Evolutionary conservation across 2,113 vertebrate genomes (phyloP).

Genomic region (Tilapia sparmanii): DNA sequence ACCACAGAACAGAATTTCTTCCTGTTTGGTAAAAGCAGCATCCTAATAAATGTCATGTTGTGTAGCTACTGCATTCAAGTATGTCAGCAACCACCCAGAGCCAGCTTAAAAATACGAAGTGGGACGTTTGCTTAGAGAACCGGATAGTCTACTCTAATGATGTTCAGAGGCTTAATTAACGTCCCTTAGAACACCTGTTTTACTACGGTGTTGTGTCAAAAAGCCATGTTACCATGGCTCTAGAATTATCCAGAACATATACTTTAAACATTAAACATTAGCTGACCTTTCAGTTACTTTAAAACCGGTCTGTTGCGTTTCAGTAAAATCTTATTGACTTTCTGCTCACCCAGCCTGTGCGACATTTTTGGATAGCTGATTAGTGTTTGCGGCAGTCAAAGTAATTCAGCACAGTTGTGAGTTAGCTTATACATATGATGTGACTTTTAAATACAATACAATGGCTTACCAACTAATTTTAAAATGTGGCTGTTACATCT

Average conservation of each 20-base stretch:
- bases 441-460: not conserved
- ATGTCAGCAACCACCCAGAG: not conserved
- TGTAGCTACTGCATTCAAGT: rapidly evolving
- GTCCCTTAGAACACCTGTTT: not conserved
- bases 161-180: not conserved
- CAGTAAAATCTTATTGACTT: not conserved
- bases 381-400: not conserved
- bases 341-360: not conserved
- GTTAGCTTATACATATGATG: not conserved
- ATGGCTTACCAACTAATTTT: not conserved
- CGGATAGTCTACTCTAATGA: not conserved
- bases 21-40: slow-evolving; percentile 35
- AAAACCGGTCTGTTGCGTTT: not conserved
- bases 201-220: not conserved
- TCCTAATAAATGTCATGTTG: not conserved
- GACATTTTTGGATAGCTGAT: not conserved
- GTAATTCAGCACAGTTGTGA: not conserved
- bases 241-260: not conserved
- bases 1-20: slow-evolving; percentile 56
- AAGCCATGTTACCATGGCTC: not conserved
- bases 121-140: not conserved
- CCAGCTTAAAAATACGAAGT: not conserved
- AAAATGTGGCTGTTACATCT: not conserved
- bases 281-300: not conserved
- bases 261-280: not conserved